Base-by-base conservation (phyloP, 2,797 vertebrate species). In the Protosalanx chinensis region DNA sequence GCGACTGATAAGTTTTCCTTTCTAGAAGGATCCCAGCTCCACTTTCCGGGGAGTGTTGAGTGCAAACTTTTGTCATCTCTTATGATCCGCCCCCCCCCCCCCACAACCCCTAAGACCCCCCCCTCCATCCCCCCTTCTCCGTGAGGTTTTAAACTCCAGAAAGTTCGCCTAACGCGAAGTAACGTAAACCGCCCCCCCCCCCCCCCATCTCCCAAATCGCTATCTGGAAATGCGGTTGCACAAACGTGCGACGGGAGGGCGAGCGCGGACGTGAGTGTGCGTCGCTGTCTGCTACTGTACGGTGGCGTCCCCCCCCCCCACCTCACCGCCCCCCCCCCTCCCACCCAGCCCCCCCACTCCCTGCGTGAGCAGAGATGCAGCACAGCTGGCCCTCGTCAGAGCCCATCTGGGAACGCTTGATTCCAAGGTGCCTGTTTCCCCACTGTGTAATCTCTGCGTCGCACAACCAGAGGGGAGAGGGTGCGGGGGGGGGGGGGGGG, bases 371-470 rank as follows among this genome's bases (percentile, higher is more conserved):
- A 76, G 72, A 57, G 59, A 87, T 84, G 81, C 29, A 46, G 78
- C 80, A 83, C 91, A 93, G 88, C 91, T 92, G 92, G 87, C 77
- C 85, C 87, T 88, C 85, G 88, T 93, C 92, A 91, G 1, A 78
- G 81, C 80, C 90, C 91, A 93, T 91, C 88, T 92, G 92, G 90
- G 88, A 92, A 81, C 87, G 76, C 89, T 92, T 92, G 91, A 92
- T 91, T 91, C 83, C 80, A 83, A 90, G 87, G 88, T 88, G 85
- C 84, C 86, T 89, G 88, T 88, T 90, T 89, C 85, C 85, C 77
- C 82, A 89, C 87, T 77, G 83, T 82, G 82, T 88, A 88, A 89
- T 90, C 89, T 90, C 82, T 79, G 79, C 71, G 79, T 85, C 72
- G 80, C 76, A 95, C 92, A 32, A 93, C 93, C 0, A 91, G 87